phyloP scores from a whole-genome alignment of 2,888 invertebrate species.

The Cheilosia vulpina region DNA sequence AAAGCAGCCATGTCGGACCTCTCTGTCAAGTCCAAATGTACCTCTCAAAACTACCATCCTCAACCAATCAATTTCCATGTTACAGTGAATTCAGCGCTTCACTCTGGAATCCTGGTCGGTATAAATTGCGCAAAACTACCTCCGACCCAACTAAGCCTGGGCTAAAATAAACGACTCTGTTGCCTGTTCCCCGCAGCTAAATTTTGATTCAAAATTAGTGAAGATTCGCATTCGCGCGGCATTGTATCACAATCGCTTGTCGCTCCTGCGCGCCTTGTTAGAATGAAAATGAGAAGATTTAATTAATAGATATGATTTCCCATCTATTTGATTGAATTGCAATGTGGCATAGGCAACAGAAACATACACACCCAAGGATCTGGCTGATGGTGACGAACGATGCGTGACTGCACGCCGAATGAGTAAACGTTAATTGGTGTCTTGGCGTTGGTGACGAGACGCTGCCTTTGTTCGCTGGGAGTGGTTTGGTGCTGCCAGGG shows the following conservation, averaged over 20 bases:
- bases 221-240: conserved; percentile 1
- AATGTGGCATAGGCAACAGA: conserved; percentile 10
- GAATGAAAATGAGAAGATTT: conserved; percentile 29
- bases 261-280: background rate
- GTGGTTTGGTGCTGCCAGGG: background rate
- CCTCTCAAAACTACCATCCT: too few relatives aligned
- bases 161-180: background rate
- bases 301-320: conserved; percentile 49
- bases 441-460: conserved; percentile 17
- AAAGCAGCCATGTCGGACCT: too few relatives aligned
- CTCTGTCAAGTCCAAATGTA: too few relatives aligned
- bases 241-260: background rate
- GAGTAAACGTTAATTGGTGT: conserved; percentile 59
- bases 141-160: background rate
- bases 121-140: background rate
- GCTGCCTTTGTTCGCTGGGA: background rate
- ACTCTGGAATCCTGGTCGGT: too few relatives aligned
- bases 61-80: too few relatives aligned
- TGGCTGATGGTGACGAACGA: conserved; percentile 2
- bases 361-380: background rate
- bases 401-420: conserved; percentile 46
- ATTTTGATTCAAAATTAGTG: background rate
- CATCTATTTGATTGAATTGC: conserved; percentile 39
- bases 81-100: too few relatives aligned
- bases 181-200: background rate